These are phyloP conservation scores for Limnephilus rhombicus DNA, from an alignment of 2,888 invertebrate species.

Conservation along the genomic window DNA sequence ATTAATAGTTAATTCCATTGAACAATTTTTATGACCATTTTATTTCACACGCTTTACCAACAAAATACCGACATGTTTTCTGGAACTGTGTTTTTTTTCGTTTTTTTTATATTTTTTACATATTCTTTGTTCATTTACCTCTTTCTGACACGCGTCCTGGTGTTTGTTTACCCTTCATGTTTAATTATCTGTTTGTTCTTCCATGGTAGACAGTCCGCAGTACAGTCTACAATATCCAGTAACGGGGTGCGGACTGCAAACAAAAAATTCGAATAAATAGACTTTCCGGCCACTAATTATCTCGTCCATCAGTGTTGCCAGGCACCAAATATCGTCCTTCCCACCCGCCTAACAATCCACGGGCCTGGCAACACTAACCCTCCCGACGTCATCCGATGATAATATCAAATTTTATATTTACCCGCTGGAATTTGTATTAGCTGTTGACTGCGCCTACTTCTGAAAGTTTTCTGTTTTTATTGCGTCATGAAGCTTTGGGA, in stretches of 20 bases:
- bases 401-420: conserved; percentile 16
- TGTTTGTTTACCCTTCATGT: not conserved
- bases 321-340: not conserved
- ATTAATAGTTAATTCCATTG: too few relatives aligned
- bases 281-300: conserved; percentile 30
- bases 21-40: not conserved
- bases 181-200: not conserved
- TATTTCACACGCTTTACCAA: not conserved
- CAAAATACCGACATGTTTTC: not conserved
- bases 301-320: conserved; percentile 31
- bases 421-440: not conserved
- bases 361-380: not conserved
- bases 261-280: conserved; percentile 24
- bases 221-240: not conserved
- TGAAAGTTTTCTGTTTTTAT: not conserved
- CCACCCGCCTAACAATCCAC: not conserved
- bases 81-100: too few relatives aligned
- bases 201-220: not conserved
- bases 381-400: not conserved
- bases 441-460: not conserved
- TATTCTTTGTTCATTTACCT: not conserved
- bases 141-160: not conserved
- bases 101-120: not conserved
- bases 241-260: conserved; percentile 19
- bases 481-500: not conserved